Evolutionary conservation across 2,113 vertebrate species (phyloP), one percentile per base, ranked within the genome.

Genomic region (Dinomys branickii): DNA sequence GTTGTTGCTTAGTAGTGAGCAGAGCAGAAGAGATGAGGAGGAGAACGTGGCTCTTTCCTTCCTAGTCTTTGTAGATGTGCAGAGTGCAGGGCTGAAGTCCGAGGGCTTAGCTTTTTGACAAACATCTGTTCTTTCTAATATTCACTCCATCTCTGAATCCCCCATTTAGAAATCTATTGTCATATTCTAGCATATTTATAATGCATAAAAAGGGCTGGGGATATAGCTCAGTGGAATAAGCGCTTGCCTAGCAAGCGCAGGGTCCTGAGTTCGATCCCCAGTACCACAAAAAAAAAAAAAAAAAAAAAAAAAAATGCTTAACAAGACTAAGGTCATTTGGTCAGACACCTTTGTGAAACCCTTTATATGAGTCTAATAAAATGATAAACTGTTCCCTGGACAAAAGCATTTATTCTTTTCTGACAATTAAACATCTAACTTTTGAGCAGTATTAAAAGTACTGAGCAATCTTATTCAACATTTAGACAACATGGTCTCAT

Each of bases 311-410:
- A 86, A 80, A 96, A 94, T 77, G 96, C 71, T 71, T 24, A 44
- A 71, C 85, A 86, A 80, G 86, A 56, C 56, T 90, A 92, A 91
- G 58, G 93, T 89, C 87, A 91, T 85, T 92, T 86, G 84, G 1
- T 86, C 94, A 92, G 80, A 96, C 75, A 95, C 83, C 94, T 96
- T 81, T 89, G 92, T 96, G 93, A 92, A 84, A 91, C 77, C 13
- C 84, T 92, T 93, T 94, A 71, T n/a, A 38, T 89, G 65, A 93
- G 38, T 92, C 88, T 84, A 96, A 89, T 95, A 94, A 94, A 97
- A 85, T 90, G 81, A 81, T 94, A 93, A 95, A 83, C 91, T 95
- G 84, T 85, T 56, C 85, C 90, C 41, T 93, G 77, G 61, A 47
- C 50, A 61, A 78, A 41, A 41, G 24, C 5, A 13, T 71, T 38